Percentiles rank a stretch among this genome's conserved stretches.
These are phyloP conservation scores for Alethe castanea DNA, from an alignment of 2,113 vertebrate species.

Conservation along the genomic window DNA sequence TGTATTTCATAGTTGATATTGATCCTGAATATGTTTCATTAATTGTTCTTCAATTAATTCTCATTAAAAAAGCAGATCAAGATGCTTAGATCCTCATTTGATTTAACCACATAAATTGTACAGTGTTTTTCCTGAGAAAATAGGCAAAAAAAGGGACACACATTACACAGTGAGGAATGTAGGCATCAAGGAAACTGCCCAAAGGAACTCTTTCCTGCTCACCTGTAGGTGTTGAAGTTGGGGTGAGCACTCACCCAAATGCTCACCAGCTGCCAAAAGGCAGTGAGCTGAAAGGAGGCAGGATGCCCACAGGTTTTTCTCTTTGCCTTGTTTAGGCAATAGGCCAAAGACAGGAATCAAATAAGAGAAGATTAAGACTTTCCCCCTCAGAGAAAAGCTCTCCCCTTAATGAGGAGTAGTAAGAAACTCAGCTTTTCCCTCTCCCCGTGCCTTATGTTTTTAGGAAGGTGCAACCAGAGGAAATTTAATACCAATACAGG, in stretches of 20 bases:
- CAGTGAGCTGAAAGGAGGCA: neutral
- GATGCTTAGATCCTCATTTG: neutral
- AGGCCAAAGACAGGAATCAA: neutral
- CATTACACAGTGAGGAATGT: neutral
- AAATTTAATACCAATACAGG: neutral
- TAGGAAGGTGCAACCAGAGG: neutral
- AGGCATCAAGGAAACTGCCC: neutral
- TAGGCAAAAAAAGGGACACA: neutral
- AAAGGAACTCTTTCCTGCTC: neutral
- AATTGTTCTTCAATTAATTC: neutral
- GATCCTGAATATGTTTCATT: neutral
- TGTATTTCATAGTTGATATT: neutral
- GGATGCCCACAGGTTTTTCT: neutral
- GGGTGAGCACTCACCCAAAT: neutral
- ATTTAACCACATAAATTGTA: neutral
- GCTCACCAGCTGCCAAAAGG: neutral
- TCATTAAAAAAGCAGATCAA: fast-evolving
- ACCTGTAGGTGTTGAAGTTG: neutral
- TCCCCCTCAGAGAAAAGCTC: neutral
- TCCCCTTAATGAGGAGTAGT: neutral
- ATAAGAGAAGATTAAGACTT: neutral
- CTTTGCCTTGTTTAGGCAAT: neutral
- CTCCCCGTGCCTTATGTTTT: fast-evolving
- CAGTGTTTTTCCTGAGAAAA: neutral
- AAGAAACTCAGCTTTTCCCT: neutral